Base-by-base conservation (phyloP, 2,113 vertebrate species). In the Rhea pennata region DNA sequence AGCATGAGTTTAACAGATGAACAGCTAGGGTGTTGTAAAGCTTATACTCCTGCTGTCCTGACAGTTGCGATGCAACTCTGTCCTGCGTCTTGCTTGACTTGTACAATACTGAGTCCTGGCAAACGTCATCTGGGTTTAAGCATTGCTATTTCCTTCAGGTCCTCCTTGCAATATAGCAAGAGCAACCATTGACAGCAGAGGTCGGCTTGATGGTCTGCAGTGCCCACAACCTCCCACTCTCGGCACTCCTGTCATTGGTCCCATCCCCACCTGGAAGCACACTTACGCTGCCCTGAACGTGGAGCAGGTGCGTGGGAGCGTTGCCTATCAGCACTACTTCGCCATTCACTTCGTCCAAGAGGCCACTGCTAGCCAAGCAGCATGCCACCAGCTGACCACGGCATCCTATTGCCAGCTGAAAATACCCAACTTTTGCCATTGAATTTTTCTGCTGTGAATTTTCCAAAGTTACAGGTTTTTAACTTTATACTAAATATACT, bases 251-350 rank as follows among this genome's bases (percentile, higher is more conserved):
- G 3, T n/a, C 44, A 20, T 24, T 15, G 44, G 67, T 44, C 51
- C 31, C 0, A 0, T 46, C 31, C 26, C 29, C 19, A 19, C 13
- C n/a, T 46, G 42, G 59, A 73, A 42, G 36, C n/a, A 26, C 21
- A 2, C 24, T 56, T 36, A 26, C 5, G 16, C 31, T 58, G 9
- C 7, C 17, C 50, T 59, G 27, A 14, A 33, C 44, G 19, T 1
- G 8, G 21, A 39, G 50, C 56, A 40, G 24, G 26, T 71, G 51
- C 51, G 67, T 8, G 12, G 31, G 10, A 22, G 44, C 20, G 48
- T 31, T 23, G 26, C 39, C 0, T 0, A 67, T 33, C 15, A 46
- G 22, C 27, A 31, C 13, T 40, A 40, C 54, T 56, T 67, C 67
- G 14, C 22, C 29, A 24, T 46, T 23, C 22, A 12, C 0, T 0